These are phyloP conservation scores for Synanceia verrucosa DNA, from an alignment of 2,797 vertebrate species.

Conservation along the genomic window DNA sequence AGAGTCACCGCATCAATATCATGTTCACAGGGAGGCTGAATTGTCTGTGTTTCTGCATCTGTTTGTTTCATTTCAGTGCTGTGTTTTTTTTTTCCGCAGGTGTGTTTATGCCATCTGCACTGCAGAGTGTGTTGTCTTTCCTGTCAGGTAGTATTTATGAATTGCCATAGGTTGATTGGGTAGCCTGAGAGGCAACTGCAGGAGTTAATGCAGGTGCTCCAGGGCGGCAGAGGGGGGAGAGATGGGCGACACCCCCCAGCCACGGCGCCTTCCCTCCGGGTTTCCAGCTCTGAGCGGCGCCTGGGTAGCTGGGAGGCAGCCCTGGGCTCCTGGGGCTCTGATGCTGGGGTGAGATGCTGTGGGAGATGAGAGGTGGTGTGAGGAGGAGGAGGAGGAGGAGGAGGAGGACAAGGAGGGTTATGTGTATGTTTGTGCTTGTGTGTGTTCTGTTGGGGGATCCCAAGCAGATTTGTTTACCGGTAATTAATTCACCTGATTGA, in stretches of 20 bases:
- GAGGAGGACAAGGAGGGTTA: slow-evolving; percentile 21
- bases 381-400: slow-evolving; percentile 39
- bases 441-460: slow-evolving; percentile 71
- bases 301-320: slow-evolving; percentile 57
- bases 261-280: slow-evolving; percentile 54
- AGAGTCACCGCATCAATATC: slow-evolving; percentile 31
- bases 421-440: slow-evolving; percentile 46
- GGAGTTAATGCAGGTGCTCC: slow-evolving; percentile 56
- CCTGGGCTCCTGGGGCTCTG: slow-evolving; percentile 47
- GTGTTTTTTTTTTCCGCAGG: slow-evolving; percentile 1
- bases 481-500: slow-evolving; percentile 88
- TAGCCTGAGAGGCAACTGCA: slow-evolving; percentile 52
- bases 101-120: slow-evolving; percentile 20
- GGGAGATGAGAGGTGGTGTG: slow-evolving; percentile 35
- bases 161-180: slow-evolving; percentile 61
- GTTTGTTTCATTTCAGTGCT: slow-evolving; percentile 43
- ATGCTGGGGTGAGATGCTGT: slow-evolving; percentile 44
- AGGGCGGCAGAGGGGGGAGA: slow-evolving; percentile 55
- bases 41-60: slow-evolving; percentile 43
- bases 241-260: slow-evolving; percentile 39
- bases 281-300: slow-evolving; percentile 54
- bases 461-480: slow-evolving; percentile 83
- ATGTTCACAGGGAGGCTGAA: slow-evolving; percentile 34
- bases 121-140: slow-evolving; percentile 21
- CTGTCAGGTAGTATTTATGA: slow-evolving; percentile 47